Conservation (phyloP, 2,888 invertebrate species). For the Caenorhabditis panamensis region DNA sequence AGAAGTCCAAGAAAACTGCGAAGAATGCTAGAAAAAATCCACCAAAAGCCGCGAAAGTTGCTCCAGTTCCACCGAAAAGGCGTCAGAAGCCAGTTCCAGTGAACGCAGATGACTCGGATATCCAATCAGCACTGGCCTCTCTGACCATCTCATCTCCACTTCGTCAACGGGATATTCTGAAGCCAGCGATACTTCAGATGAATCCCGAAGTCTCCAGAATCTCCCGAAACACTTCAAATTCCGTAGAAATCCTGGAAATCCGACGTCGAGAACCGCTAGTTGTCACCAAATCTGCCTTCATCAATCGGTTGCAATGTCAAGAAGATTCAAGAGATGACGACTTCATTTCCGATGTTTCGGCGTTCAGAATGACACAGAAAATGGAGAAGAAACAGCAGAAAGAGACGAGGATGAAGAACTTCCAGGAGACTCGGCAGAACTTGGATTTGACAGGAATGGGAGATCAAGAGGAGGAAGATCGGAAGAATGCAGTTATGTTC, state of each 20-base stretch:
- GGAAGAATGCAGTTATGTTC: constrained; percentile 51
- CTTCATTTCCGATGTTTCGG: constrained; percentile 59
- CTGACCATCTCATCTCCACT: constrained; percentile 32
- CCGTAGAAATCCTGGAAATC: neutral
- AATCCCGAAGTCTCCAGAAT: neutral
- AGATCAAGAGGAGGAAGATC: neutral
- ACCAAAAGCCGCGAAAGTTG: neutral
- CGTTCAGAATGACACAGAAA: neutral
- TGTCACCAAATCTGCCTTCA: constrained; percentile 35
- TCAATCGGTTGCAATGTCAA: constrained; percentile 35
- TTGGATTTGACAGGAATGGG: neutral
- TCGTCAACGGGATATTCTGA: too few relatives aligned
- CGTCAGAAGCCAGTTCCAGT: constrained; percentile 19
- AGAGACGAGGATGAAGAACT: neutral
- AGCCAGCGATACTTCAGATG: too few relatives aligned
- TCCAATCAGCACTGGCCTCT: constrained; percentile 50
- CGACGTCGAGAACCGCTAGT: constrained; percentile 21
- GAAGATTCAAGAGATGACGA: constrained; percentile 29
- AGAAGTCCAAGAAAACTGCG: neutral
- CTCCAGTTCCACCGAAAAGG: constrained; percentile 6
- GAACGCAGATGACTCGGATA: constrained; percentile 47
- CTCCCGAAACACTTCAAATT: neutral
- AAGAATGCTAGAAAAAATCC: neutral
- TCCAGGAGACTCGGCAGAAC: neutral
- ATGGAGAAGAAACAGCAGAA: neutral